Conservation (phyloP, 2,888 invertebrate species). For the Aromia moschata region DNA sequence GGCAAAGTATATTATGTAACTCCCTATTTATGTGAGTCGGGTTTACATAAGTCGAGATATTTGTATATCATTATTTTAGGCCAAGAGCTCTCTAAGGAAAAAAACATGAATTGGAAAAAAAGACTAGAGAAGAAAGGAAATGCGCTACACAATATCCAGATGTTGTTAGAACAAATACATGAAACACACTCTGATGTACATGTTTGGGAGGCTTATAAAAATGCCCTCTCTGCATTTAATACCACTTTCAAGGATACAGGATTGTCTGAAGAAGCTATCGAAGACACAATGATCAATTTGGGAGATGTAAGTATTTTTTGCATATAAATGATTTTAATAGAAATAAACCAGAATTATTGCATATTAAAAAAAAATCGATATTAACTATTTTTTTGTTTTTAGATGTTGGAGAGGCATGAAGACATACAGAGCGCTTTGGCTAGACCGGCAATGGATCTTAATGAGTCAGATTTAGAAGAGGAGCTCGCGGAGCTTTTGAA, state of each 20-base stretch:
- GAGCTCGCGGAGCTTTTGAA: constrained; percentile 71
- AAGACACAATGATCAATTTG: constrained; percentile 77
- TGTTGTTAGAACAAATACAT: constrained; percentile 67
- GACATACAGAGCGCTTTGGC: constrained; percentile 69
- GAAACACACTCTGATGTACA: constrained; percentile 68
- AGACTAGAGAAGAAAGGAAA: constrained; percentile 66
- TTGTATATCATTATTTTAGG: constrained; percentile 60
- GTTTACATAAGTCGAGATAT: neutral
- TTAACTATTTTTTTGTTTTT: constrained; percentile 35
- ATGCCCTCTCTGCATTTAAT: constrained; percentile 75
- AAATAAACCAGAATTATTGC: neutral
- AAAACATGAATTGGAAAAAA: constrained; percentile 69
- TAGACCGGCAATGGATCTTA: constrained; percentile 64
- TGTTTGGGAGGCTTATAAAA: constrained; percentile 71
- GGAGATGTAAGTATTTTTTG: constrained; percentile 70
- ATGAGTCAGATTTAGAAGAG: constrained; percentile 73
- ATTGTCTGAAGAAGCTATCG: constrained; percentile 74
- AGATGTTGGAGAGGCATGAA: constrained; percentile 69
- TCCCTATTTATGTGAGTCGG: too few species aligned
- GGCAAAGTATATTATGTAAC: too few species aligned
- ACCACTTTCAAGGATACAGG: constrained; percentile 70
- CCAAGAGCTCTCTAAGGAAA: constrained; percentile 70
- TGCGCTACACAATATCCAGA: constrained; percentile 70
- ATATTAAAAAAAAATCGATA: constrained; percentile 10
- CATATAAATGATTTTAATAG: too few species aligned